Base-by-base conservation (phyloP, 2,113 vertebrate species). In the Aptenodytes patagonicus region DNA sequence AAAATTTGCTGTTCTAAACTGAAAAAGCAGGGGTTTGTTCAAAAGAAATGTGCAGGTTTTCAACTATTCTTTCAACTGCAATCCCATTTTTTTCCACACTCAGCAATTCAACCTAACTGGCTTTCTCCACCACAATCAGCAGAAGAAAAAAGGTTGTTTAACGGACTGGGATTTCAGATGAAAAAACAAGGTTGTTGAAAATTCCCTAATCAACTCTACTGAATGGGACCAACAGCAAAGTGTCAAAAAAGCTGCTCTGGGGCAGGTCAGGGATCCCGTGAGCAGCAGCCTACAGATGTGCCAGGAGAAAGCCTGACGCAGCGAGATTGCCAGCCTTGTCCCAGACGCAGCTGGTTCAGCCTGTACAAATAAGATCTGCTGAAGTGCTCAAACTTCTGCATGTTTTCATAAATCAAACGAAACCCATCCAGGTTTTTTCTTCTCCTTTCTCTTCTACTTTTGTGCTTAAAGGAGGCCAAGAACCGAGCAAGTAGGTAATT, bases 331-430 rank as follows among this genome's bases (percentile, higher is more conserved):
- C 91, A 90, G 9, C 38, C 64, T 65, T 44, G 38, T 36, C 82
- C 65, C 40, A 61, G 36, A 6, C 6, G 5, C 90, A 93, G 77
- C 86, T 97, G 91, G 51, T 38, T 72, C 55, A 84, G 83, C 91
- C 83, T 68, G 13, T 71, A 34, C 82, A 80, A 36, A 58, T 38
- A 66, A 71, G 80, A 93, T 87, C 47, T 96, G 77, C 60, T 89
- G 65, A 92, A 96, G 76, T 64, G 57, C 90, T 84, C 86, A 89
- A 79, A 68, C 76, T 94, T 93, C 72, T 91, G 57, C n/a, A 7
- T 32, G 36, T 83, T 93, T 91, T 75, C 65, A 83, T 87, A 97
- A 96, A 96, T 80, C 85, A 86, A 80, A 84, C 60, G 14, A 89
- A 95, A 91, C 14, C 25, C 70, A 64, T 46, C 47, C 78, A 87